These are phyloP conservation scores for Enteromius afrohamiltoni DNA, from an alignment of 2,797 vertebrate genomes.

Conservation along the genomic window DNA sequence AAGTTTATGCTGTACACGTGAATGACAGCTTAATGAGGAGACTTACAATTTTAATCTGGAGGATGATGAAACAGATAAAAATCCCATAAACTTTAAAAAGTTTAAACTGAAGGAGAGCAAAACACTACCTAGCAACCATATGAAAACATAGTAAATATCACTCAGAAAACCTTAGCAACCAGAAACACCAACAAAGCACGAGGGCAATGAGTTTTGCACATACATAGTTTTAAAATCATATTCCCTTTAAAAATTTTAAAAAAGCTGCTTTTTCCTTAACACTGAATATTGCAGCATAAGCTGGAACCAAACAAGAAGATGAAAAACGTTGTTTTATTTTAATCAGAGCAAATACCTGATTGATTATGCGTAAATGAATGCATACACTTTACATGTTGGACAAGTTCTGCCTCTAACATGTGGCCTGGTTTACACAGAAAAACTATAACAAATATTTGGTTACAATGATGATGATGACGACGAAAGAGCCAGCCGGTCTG, in stretches of 20 bases:
- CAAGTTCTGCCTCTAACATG: slow-evolving; percentile 26
- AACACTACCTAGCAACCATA: not conserved
- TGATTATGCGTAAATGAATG: not conserved
- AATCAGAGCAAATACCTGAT: slow-evolving; percentile 16
- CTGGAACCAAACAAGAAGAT: not conserved
- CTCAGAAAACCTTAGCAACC: not conserved
- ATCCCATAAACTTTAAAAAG: not conserved
- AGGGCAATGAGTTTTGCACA: not conserved
- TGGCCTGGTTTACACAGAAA: slow-evolving; percentile 36
- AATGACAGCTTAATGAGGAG: not conserved
- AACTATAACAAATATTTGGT: slow-evolving; percentile 40
- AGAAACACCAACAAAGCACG: not conserved
- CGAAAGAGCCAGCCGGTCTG: slow-evolving; percentile 11
- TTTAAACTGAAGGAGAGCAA: not conserved
- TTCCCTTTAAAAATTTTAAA: not conserved
- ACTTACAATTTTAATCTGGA: not conserved
- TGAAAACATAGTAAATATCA: not conserved
- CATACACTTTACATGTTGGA: slow-evolving; percentile 19
- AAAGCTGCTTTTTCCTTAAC: not conserved
- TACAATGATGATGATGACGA: slow-evolving; percentile 55
- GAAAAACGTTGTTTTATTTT: slow-evolving; percentile 3
- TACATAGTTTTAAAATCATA: not conserved
- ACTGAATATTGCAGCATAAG: not conserved
- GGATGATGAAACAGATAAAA: not conserved
- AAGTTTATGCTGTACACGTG: not conserved